Percentiles rank a stretch among this genome's conserved stretches.
Evolutionary conservation across 2,888 invertebrate species (phyloP).

Genomic region (Drosophila seclusa): DNA sequence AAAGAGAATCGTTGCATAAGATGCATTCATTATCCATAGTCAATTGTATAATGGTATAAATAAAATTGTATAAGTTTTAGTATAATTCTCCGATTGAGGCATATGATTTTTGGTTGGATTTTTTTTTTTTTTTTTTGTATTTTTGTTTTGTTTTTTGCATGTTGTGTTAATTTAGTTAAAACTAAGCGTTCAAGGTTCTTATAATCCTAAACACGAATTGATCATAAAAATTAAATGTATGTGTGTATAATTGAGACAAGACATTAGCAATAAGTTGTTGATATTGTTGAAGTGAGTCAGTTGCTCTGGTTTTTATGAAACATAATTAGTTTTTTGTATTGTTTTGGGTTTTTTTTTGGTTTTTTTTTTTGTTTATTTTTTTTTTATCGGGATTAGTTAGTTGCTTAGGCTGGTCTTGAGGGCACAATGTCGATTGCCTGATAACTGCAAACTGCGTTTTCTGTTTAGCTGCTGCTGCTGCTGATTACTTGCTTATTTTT

Average conservation of each 20-base stretch:
- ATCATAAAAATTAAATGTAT: slow-evolving; percentile 65
- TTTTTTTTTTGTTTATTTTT: slow-evolving; percentile 21
- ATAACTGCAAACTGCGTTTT: slow-evolving; percentile 47
- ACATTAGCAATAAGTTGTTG: slow-evolving; percentile 56
- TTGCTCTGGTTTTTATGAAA: slow-evolving; percentile 29
- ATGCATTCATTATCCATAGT: slow-evolving; percentile 42
- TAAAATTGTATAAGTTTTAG: slow-evolving; percentile 55
- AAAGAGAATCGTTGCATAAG: slow-evolving; percentile 24
- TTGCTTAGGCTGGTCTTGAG: slow-evolving; percentile 52
- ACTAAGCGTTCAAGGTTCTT: slow-evolving; percentile 76
- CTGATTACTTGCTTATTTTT: slow-evolving; percentile 37
- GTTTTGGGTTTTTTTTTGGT: slow-evolving; percentile 18
- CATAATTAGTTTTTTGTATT: slow-evolving; percentile 28
- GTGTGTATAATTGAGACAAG: slow-evolving; percentile 52
- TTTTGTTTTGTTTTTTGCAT: slow-evolving; percentile 38
- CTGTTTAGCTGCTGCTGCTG: slow-evolving; percentile 43
- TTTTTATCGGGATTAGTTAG: slow-evolving; percentile 38
- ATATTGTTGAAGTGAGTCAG: slow-evolving; percentile 45
- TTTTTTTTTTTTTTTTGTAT: slow-evolving; percentile 31
- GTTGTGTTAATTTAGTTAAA: slow-evolving; percentile 73
- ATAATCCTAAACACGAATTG: slow-evolving; percentile 75
- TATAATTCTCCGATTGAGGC: slow-evolving; percentile 50
- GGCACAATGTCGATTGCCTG: slow-evolving; percentile 42
- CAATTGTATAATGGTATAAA: slow-evolving; percentile 56
- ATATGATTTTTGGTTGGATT: slow-evolving; percentile 24